Conservation (phyloP, 2,113 vertebrate genomes). For the Pristiophorus japonicus region DNA sequence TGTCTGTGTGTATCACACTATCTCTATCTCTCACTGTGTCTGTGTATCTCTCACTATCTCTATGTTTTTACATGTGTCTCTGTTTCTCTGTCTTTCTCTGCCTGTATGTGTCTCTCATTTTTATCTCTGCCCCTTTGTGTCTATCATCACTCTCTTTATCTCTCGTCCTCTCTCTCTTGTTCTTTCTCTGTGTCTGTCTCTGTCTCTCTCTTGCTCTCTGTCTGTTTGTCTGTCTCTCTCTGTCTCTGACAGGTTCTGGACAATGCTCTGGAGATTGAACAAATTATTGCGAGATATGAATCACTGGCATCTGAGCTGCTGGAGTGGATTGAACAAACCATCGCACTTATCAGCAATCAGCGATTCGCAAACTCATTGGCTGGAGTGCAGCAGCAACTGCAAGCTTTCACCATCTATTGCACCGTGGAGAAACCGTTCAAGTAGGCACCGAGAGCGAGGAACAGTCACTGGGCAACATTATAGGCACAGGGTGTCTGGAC, state of each 20-base stretch:
- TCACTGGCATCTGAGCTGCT: conserved; percentile 75
- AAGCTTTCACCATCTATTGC: conserved; percentile 90
- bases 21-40: too few species aligned
- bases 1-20: too few species aligned
- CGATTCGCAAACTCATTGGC: conserved; percentile 88
- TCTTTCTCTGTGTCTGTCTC: neutral
- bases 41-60: too few species aligned
- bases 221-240: neutral
- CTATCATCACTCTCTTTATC: too few species aligned
- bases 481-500: too few species aligned
- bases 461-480: neutral
- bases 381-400: conserved; percentile 89
- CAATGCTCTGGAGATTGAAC: conserved; percentile 75
- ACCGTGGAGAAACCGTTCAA: conserved; percentile 88
- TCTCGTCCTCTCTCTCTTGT: neutral
- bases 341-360: conserved; percentile 79
- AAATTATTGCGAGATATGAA: conserved; percentile 73
- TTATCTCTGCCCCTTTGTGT: too few species aligned
- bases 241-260: conserved; percentile 69
- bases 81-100: too few species aligned
- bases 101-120: too few species aligned
- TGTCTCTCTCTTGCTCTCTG: neutral
- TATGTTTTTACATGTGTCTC: too few species aligned
- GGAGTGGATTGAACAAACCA: conserved; percentile 84
- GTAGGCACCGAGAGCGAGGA: conserved; percentile 57